Evolutionary conservation across 2,888 invertebrate genomes (phyloP).

Genomic region (Cactoblastis cactorum): DNA sequence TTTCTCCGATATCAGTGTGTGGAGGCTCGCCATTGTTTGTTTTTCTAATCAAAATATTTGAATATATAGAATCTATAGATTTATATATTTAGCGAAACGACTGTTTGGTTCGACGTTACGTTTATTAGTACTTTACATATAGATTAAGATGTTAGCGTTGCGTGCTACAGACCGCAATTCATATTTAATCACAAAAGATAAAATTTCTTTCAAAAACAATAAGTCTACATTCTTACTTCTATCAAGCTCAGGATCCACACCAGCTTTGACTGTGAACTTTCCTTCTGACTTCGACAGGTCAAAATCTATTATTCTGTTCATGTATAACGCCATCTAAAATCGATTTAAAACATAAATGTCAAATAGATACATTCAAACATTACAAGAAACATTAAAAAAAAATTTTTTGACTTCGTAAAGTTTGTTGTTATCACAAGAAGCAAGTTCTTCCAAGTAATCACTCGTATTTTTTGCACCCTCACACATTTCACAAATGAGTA

Average conservation of each 20-base stretch:
- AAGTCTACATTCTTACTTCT: conserved; percentile 72
- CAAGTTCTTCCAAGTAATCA: conserved; percentile 73
- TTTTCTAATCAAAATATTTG: no score
- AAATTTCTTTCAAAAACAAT: no score
- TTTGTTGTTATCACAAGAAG: conserved; percentile 69
- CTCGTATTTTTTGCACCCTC: conserved; percentile 66
- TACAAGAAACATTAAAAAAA: no score
- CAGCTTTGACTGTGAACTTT: conserved; percentile 86
- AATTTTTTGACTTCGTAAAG: conserved; percentile 76
- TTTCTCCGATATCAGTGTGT: conserved; percentile 85
- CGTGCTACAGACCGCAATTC: no score
- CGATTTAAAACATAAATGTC: background rate
- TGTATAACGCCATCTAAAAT: conserved; percentile 81
- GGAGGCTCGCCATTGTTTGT: conserved; percentile 83
- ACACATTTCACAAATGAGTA: conserved; percentile 83
- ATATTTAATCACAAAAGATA: no score
- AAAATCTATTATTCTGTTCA: conserved; percentile 86
- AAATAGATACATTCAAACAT: no score
- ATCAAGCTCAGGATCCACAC: conserved; percentile 87
- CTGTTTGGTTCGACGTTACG: no score
- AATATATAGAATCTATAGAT: no score
- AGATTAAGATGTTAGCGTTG: no score
- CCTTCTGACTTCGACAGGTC: conserved; percentile 80
- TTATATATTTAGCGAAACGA: background rate
- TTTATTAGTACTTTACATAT: no score